Conservation (phyloP, 2,888 invertebrate genomes). For the Elmis aenea region DNA sequence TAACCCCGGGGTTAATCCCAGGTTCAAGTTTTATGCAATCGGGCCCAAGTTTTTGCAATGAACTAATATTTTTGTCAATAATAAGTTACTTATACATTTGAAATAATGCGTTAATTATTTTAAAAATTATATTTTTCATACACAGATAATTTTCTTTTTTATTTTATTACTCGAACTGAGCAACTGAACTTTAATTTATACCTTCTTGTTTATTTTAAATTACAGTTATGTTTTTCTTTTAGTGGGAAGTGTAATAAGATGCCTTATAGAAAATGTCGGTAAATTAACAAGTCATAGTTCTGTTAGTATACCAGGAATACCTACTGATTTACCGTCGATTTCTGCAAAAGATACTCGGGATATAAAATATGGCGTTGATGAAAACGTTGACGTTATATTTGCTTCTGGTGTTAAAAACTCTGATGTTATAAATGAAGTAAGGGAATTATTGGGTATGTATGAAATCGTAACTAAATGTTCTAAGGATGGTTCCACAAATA, state of each 20-base stretch:
- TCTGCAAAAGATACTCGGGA: conserved; percentile 48
- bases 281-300: conserved; percentile 49
- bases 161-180: too few species aligned
- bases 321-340: conserved; percentile 45
- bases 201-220: too few species aligned
- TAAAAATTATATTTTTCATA: too few species aligned
- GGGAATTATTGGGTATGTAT: conserved; percentile 43
- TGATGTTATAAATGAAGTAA: conserved; percentile 59
- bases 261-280: conserved; percentile 34
- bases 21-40: too few species aligned
- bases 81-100: too few species aligned
- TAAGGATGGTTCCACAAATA: conserved; percentile 19
- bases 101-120: too few species aligned
- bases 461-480: not conserved
- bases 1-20: too few species aligned
- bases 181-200: too few species aligned
- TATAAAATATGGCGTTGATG: conserved; percentile 59
- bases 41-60: too few species aligned
- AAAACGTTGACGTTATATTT: conserved; percentile 71
- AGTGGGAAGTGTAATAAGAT: conserved; percentile 37
- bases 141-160: too few species aligned
- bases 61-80: too few species aligned
- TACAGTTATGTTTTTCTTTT: conserved; percentile 5
- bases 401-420: conserved; percentile 71
- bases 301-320: conserved; percentile 51